Evolutionary conservation across 2,888 invertebrate genomes (phyloP).

Genomic region (Drosophila lacicola): DNA sequence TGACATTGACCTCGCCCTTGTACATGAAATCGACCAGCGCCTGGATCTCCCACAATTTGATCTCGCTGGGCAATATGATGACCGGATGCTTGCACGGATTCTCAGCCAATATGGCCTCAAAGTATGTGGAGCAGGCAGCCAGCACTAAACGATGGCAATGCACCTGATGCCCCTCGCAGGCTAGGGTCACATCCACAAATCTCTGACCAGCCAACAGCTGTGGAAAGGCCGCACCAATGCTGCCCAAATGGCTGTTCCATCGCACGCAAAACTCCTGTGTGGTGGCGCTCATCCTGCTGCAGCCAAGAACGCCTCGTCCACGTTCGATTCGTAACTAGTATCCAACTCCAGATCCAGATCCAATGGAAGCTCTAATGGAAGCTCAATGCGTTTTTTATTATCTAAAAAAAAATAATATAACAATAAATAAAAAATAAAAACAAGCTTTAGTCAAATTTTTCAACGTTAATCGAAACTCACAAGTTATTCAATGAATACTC

Average conservation of each 20-base stretch:
- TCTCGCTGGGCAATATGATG: conserved; percentile 92
- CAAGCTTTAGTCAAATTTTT: not conserved
- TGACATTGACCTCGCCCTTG: conserved; percentile 94
- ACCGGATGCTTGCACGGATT: conserved; percentile 95
- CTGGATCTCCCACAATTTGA: conserved; percentile 93
- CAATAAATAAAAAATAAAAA: not conserved
- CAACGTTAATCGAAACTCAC: not conserved
- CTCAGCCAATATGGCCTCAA: conserved; percentile 91
- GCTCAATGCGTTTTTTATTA: conserved; percentile 2
- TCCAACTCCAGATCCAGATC: conserved; percentile 7
- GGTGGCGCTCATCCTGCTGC: conserved; percentile 50
- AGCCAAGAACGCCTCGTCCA: not conserved
- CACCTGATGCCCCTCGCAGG: conserved; percentile 92
- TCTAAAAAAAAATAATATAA: not conserved
- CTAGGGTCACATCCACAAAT: conserved; percentile 95
- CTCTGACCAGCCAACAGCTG: conserved; percentile 84
- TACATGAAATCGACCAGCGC: conserved; percentile 96
- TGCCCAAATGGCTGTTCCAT: conserved; percentile 85
- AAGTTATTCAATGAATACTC: conserved; percentile 1
- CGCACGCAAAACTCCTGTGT: conserved; percentile 85
- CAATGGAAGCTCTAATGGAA: conserved; percentile 21
- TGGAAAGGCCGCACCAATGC: conserved; percentile 85
- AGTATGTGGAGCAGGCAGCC: conserved; percentile 94
- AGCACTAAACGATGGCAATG: conserved; percentile 95
- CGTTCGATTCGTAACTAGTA: not conserved